Conservation (phyloP, 2,888 invertebrate genomes). For the Falcaria lacertinaria region DNA sequence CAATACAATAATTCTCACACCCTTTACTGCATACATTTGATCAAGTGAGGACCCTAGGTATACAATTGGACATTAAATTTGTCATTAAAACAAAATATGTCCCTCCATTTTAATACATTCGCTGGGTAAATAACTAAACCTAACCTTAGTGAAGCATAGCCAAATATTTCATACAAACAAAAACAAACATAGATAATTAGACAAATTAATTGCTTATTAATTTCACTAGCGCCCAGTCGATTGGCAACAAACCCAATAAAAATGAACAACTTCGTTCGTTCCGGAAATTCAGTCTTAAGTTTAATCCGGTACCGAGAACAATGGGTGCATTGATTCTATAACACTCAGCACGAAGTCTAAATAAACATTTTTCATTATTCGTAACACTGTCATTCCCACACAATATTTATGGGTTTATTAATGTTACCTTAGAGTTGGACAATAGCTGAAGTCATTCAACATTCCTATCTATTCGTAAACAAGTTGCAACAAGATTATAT, state of each 20-base stretch:
- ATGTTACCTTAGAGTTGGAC: neutral
- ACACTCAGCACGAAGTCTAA: constrained; percentile 15
- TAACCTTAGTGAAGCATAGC: constrained; percentile 28
- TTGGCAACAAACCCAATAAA: too few species aligned
- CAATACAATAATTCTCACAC: neutral
- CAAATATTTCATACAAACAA: constrained; percentile 27
- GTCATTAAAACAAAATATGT: constrained; percentile 6
- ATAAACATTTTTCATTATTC: constrained; percentile 19
- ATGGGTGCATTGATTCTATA: constrained; percentile 13
- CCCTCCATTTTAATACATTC: constrained; percentile 14
- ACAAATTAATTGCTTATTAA: constrained; percentile 4
- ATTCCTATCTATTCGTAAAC: neutral
- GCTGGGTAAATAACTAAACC: constrained; percentile 21
- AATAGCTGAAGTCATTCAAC: neutral
- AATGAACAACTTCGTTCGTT: constrained; percentile 23
- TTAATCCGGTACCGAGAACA: neutral
- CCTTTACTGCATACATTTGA: neutral
- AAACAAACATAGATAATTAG: constrained; percentile 29
- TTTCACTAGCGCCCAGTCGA: too few species aligned
- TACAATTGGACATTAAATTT: neutral
- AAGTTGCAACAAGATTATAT: neutral
- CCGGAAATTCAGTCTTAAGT: constrained; percentile 33
- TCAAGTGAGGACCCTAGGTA: neutral
- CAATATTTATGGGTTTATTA: constrained; percentile 1
- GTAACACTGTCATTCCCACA: constrained; percentile 30